Evolutionary conservation across 2,113 vertebrate species (phyloP).

Genomic region (Oreotragus oreotragus): DNA sequence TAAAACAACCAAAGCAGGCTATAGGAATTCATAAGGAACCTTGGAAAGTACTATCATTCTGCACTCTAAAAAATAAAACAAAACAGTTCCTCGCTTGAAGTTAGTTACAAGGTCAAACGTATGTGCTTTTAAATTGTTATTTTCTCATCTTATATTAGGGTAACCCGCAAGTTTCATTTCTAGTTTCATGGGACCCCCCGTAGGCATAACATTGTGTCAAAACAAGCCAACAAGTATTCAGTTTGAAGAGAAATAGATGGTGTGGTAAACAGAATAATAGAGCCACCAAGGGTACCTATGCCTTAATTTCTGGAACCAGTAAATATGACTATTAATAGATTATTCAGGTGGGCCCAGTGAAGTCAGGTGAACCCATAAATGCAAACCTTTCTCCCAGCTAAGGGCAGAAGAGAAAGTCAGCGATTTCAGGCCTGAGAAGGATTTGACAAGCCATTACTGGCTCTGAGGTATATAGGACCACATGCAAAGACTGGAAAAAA

Average conservation of each 20-base stretch:
- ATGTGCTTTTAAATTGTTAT: background rate
- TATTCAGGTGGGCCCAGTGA: background rate
- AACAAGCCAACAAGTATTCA: background rate
- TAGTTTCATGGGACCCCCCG: background rate
- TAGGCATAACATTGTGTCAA: background rate
- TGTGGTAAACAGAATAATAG: background rate
- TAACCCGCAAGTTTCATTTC: background rate
- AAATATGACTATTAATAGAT: background rate
- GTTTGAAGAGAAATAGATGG: background rate
- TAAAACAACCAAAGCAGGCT: background rate
- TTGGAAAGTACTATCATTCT: background rate
- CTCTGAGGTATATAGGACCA: background rate
- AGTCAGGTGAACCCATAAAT: background rate
- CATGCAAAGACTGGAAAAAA: background rate
- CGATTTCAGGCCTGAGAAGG: background rate
- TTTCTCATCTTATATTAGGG: background rate
- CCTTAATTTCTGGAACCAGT: background rate
- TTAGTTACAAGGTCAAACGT: background rate
- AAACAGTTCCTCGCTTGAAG: background rate
- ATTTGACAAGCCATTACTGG: background rate
- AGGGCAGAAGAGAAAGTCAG: background rate
- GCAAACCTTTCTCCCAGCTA: background rate
- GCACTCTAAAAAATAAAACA: background rate
- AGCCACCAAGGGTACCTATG: background rate
- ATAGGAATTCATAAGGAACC: background rate